phyloP scores from a whole-genome alignment of 2,888 invertebrate species.

The Fragum sueziense region DNA sequence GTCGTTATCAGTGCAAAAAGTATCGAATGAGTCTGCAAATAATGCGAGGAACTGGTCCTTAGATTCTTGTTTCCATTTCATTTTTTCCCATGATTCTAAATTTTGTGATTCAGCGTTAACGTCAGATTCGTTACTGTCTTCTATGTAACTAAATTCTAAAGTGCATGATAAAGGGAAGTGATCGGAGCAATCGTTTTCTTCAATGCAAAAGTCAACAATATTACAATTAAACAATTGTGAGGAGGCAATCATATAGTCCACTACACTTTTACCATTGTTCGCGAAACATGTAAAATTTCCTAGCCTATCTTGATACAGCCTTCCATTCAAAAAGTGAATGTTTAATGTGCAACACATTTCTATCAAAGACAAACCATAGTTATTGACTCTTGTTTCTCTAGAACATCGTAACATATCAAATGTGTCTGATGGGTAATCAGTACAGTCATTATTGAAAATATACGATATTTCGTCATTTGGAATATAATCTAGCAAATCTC shows the following conservation, averaged over 20 bases:
- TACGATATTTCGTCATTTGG: neutral
- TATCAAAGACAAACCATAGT: neutral
- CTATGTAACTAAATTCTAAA: neutral
- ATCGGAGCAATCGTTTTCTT: neutral
- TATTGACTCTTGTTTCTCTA: constrained; percentile 10
- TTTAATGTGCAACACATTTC: constrained; percentile 15
- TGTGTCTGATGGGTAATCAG: constrained; percentile 8
- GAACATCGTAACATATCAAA: neutral
- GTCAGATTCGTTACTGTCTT: neutral
- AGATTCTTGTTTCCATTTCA: neutral
- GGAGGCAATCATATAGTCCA: constrained; percentile 12
- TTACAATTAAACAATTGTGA: neutral
- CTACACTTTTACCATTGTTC: constrained; percentile 14
- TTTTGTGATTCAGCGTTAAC: neutral
- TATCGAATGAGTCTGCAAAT: neutral
- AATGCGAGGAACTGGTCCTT: neutral
- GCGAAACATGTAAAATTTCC: constrained; percentile 22
- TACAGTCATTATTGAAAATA: neutral
- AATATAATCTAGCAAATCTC: neutral
- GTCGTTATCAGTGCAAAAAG: neutral
- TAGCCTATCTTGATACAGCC: constrained; percentile 5
- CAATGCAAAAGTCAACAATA: neutral
- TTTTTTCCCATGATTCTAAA: neutral
- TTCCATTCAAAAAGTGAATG: constrained; percentile 18
- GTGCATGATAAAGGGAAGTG: neutral